Evolutionary conservation across 2,888 invertebrate genomes (phyloP).

Genomic region (Nipponacmea schrenckii): DNA sequence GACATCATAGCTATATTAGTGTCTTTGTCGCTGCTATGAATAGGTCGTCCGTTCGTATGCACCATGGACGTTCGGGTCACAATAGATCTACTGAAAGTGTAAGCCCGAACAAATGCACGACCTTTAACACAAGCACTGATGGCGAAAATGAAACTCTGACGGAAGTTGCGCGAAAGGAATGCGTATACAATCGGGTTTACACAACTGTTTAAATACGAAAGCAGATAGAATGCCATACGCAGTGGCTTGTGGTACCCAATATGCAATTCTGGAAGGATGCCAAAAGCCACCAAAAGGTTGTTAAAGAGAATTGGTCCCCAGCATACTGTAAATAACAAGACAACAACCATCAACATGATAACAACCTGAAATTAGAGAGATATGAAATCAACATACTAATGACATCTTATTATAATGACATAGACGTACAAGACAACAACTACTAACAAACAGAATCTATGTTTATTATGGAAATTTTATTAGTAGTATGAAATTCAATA

Average conservation of each 20-base stretch:
- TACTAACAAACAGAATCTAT: no score
- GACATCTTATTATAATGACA: neutral
- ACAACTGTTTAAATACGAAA: constrained; percentile 79
- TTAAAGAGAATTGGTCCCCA: constrained; percentile 77
- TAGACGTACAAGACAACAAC: no score
- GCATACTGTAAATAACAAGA: constrained; percentile 76
- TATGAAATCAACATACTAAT: neutral
- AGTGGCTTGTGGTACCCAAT: constrained; percentile 73
- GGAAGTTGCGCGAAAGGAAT: constrained; percentile 79
- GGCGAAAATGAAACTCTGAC: constrained; percentile 66
- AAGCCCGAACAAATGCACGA: constrained; percentile 35
- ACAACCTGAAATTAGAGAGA: constrained; percentile 72
- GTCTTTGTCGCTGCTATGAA: constrained; percentile 15
- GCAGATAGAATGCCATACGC: constrained; percentile 74
- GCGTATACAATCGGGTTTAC: constrained; percentile 80
- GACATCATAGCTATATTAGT: constrained; percentile 3
- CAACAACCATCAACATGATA: constrained; percentile 78
- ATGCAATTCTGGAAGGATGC: constrained; percentile 70
- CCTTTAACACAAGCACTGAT: constrained; percentile 41
- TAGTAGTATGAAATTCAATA: no score
- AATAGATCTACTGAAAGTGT: constrained; percentile 35
- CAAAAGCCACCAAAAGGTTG: constrained; percentile 75
- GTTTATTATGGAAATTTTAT: no score
- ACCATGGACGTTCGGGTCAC: constrained; percentile 31
- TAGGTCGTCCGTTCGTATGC: constrained; percentile 25